Base-by-base conservation (phyloP, 2,888 invertebrate species). In the Tinea semifulvella region DNA sequence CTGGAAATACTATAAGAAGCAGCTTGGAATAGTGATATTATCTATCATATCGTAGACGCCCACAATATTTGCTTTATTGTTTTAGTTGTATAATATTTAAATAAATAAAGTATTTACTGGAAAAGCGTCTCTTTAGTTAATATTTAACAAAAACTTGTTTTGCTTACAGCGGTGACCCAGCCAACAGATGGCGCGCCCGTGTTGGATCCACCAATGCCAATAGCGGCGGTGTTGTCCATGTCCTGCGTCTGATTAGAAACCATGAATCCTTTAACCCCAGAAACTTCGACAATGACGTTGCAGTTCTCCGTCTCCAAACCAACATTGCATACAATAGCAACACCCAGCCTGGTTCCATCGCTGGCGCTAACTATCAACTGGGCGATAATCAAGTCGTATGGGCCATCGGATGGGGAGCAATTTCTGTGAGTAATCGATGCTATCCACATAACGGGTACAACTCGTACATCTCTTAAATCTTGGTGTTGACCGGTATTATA, bases 321-420 rank as follows among this genome's bases (percentile, higher is more conserved):
- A 22, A 1, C 6, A 31, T 46, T 5, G 28, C 7, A 5, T 40
- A 17, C 7, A n/a, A 17, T 5, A 13, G 4, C 4, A 16, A 22
- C 16, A 31, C 26, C 16, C 19, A 11, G 11, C 28, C 42, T 10
- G 46, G 7, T 5, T 22, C 35, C 14, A 35, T 46, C 10, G 27
- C 46, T 22, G 42, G 46, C 5, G 0, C 42, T 11, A 42, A 42
- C 42, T 46, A 46, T 27, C 26, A 42, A 13, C 13, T 46, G 16
- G 28, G 28, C 8, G 46, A 46, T 14, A 42, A 42, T 27, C 16
- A 36, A 14, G 19, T 28, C 6, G 44, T 44, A 6, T 44, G 44
- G 44, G 44, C 44, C 8, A 14, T 38, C 6, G 44, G 44, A 36
- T 44, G 44, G 44, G 44, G 44, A 18, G 7, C 38, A 10, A 36